phyloP scores from a whole-genome alignment of 1,140 invertebrate genomes.

The Pectinophora gossypiella region DNA sequence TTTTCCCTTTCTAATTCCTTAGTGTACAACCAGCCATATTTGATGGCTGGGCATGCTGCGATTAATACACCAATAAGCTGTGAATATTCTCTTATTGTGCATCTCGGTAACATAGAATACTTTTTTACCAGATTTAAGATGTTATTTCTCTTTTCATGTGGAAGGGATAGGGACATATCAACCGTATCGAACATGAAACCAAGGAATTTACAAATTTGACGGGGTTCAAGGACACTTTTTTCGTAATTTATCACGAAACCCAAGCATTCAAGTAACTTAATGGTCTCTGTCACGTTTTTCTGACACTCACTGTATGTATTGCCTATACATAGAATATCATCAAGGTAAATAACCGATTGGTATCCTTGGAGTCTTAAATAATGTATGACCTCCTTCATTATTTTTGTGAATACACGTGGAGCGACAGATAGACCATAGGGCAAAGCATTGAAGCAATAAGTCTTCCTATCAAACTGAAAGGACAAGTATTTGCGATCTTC shows the following conservation, averaged over 20 bases:
- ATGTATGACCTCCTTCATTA: conserved; percentile 1
- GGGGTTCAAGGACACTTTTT: not conserved
- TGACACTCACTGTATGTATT: not conserved
- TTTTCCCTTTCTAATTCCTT: not conserved
- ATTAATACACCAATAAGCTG: not conserved
- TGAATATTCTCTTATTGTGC: not conserved
- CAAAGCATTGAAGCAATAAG: not conserved
- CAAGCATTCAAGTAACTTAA: not conserved
- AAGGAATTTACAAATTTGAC: not conserved
- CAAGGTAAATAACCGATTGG: conserved; percentile 3
- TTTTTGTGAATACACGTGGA: not conserved
- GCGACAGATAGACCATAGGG: not conserved
- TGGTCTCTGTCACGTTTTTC: not conserved
- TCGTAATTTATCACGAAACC: not conserved
- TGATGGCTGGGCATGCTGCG: not conserved
- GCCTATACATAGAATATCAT: conserved; percentile 5
- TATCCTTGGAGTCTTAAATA: not conserved
- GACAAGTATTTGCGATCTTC: not conserved
- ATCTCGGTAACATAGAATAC: not conserved
- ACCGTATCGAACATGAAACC: not conserved
- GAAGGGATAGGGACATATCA: not conserved
- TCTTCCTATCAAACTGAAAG: not conserved
- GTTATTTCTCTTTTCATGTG: not conserved
- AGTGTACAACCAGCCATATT: not conserved
- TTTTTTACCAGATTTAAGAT: not conserved